phyloP scores from a whole-genome alignment of 2,113 vertebrate genomes.

The Chloropsis cyanopogon region DNA sequence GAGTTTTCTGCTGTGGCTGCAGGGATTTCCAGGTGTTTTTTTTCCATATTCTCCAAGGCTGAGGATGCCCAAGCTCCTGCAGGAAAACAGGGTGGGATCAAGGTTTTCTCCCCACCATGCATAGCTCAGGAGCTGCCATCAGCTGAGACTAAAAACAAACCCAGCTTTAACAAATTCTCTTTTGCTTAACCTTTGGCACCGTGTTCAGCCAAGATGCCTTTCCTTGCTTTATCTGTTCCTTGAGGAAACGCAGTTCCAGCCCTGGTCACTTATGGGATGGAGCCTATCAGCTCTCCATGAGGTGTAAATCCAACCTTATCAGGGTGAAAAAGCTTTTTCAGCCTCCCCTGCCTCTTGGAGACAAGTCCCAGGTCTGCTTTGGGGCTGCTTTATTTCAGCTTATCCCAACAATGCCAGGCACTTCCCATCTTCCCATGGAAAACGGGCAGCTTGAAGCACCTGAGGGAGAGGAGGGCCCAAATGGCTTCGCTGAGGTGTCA shows the following conservation, averaged over 20 bases:
- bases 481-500: background rate
- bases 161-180: background rate
- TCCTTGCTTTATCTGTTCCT: constrained; percentile 35
- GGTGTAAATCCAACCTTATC: constrained; percentile 65
- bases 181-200: constrained; percentile 43
- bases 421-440: background rate
- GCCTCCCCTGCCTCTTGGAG: background rate
- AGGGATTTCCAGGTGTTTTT: background rate
- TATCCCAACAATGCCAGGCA: background rate
- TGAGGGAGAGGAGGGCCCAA: background rate
- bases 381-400: constrained; percentile 23
- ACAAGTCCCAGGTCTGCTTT: background rate
- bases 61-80: background rate
- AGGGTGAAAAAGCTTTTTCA: constrained; percentile 52
- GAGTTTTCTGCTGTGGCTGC: background rate
- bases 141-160: constrained; percentile 3
- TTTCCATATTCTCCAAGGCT: background rate
- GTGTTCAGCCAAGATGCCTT: background rate
- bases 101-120: rapidly evolving
- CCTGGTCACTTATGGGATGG: background rate
- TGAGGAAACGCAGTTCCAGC: background rate
- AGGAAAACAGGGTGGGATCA: background rate
- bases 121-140: background rate
- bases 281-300: constrained; percentile 24
- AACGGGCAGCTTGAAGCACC: background rate